Evolutionary conservation across 2,888 invertebrate genomes (phyloP), one percentile per base, ranked within the genome.

Genomic region (Cephonodes hylas): DNA sequence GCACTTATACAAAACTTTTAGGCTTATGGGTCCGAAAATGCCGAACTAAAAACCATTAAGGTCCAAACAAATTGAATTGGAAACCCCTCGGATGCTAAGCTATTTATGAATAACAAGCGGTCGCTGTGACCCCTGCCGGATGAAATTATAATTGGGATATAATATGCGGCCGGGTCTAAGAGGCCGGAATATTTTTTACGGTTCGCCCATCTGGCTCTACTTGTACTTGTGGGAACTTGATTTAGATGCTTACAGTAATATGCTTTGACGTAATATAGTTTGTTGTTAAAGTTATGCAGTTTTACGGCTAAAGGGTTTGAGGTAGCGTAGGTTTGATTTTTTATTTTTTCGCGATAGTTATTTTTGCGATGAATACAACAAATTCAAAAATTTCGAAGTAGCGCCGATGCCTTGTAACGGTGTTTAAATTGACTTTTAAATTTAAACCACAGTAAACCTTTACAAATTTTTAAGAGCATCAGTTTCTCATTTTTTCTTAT

Each of bases 41-140:
- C 79, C 75, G 75, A 82, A 83, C 83, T 84, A 86, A 87, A 85
- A 84, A 82, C 82, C 82, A 84, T 85, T 86, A 83, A 81, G 82
- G 79, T 76, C 80, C 80, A 78, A 71, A 73, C 70, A 84, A 88
- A 89, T 89, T 88, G 86, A 88, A 88, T 88, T 84, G 86, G 76
- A 81, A 77, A 76, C 83, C 84, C 83, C 83, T 82, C 83, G 85
- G 79, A 83, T 80, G 80, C 85, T 87, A 86, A 88, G 88, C 86
- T 86, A 88, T 89, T 88, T 88, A 84, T 78, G 80, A 83, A 79
- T 83, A 84, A 84, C 84, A 85, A 86, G 86, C 79, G 83, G 81
- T 75, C 79, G 79, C 74, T 73, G 69, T 75, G 69, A 66, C 74
- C 77, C 76, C 79, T 75, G 70, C 74, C 79, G 79, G 83, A 84